Conservation (phyloP, 2,888 invertebrate species). For the Nemotelus nigrinus region DNA sequence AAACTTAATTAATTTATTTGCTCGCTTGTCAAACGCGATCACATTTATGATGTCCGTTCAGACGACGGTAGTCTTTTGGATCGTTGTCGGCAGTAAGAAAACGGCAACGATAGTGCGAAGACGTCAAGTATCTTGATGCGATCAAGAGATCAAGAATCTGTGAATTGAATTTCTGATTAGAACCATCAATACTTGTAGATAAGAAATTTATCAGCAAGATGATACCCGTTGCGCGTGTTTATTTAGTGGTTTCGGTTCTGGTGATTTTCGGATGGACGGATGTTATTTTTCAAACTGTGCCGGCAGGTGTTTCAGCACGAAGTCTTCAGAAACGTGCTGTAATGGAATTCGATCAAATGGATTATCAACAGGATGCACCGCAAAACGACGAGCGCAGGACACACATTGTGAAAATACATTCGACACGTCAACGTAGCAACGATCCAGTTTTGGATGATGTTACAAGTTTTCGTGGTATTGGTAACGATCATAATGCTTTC, state of each 20-base stretch:
- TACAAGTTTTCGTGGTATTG: slow-evolving; percentile 30
- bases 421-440: slow-evolving; percentile 13
- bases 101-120: not conserved
- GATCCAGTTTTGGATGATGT: slow-evolving; percentile 33
- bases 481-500: slow-evolving; percentile 44
- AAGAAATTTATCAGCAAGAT: slow-evolving; percentile 21
- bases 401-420: slow-evolving; percentile 31
- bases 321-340: slow-evolving; percentile 28
- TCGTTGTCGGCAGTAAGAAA: slow-evolving; percentile 7
- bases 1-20: slow-evolving; percentile 20
- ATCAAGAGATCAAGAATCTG: not conserved
- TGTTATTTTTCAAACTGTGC: not conserved
- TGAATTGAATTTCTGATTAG: not conserved
- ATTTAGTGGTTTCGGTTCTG: not conserved
- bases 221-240: slow-evolving; percentile 15
- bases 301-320: not conserved
- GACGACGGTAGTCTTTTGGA: not conserved
- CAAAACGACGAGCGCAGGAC: slow-evolving; percentile 4
- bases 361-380: slow-evolving; percentile 13
- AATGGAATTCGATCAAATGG: slow-evolving; percentile 29
- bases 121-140: not conserved
- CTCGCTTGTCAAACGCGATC: slow-evolving; percentile 17
- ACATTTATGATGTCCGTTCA: not conserved
- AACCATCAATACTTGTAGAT: not conserved
- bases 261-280: not conserved